Conservation (phyloP, 1,140 invertebrate genomes). For the Drosophila melanica region DNA sequence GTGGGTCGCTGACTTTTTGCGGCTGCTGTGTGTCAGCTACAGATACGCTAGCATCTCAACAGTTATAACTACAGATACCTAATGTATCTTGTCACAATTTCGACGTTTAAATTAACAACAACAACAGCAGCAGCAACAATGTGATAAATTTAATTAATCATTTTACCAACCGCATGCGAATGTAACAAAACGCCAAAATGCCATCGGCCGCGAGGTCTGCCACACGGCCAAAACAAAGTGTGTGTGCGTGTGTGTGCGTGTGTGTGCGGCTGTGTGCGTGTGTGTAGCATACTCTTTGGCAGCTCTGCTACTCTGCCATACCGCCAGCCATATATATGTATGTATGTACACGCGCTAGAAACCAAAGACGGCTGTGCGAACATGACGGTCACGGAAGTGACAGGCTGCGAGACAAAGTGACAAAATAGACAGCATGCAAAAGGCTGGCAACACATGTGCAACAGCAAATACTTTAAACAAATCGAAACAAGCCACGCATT, state of each 20-base stretch:
- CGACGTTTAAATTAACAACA: conserved; percentile 78
- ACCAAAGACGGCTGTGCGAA: conserved; percentile 68
- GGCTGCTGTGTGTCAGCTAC: conserved; percentile 27
- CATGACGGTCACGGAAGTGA: conserved; percentile 51
- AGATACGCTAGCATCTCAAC: conserved; percentile 23
- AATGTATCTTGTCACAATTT: conserved; percentile 75
- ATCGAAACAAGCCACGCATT: conserved; percentile 48
- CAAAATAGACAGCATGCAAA: conserved; percentile 52
- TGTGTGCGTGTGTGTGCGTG: conserved; percentile 16
- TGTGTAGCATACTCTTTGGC: conserved; percentile 31
- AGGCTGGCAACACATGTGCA: conserved; percentile 44
- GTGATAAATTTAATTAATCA: conserved; percentile 83
- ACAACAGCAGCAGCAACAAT: conserved; percentile 54
- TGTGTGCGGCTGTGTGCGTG: conserved; percentile 12
- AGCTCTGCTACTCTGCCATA: background rate
- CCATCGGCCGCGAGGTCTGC: conserved; percentile 27
- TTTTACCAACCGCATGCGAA: conserved; percentile 43
- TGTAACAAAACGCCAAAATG: conserved; percentile 72
- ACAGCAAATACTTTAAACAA: conserved; percentile 75
- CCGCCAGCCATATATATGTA: conserved; percentile 11
- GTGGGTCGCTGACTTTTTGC: conserved; percentile 9
- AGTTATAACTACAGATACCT: conserved; percentile 47
- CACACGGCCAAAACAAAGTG: conserved; percentile 47
- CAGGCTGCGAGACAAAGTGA: conserved; percentile 48
- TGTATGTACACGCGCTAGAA: conserved; percentile 30